Evolutionary conservation across 2,797 vertebrate genomes (phyloP), one percentile per base, ranked within the genome.

Genomic region (Cyclopterus lumpus): DNA sequence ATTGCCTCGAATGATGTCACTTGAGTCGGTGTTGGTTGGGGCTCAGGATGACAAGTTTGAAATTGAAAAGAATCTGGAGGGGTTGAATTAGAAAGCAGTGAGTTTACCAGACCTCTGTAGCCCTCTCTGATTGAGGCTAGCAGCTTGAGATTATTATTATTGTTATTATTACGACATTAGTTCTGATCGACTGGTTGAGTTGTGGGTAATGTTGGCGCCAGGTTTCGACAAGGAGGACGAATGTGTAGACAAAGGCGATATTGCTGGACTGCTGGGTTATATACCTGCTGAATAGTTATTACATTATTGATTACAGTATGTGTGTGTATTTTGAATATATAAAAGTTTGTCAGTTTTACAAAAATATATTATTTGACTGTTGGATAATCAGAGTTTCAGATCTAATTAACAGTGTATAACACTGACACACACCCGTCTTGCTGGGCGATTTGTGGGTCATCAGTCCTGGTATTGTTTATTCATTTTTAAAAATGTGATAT

Each of bases 401-500:
- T 61, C n/a, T 71, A 61, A 77, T 69, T 77, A 64, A 60, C 49
- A 32, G 26, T 22, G 36, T 51, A 46, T 20, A 60, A 30, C 48
- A 67, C 1, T 0, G 14, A 59, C 20, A 55, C 11, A 44, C 24
- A 71, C 40, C 6, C 12, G 8, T 49, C 53, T 34, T 60, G 36
- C 40, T 30, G 44, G 2, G 38, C 53, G 15, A 59, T 69, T 57
- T 54, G 68, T 55, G 8, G 1, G 4, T 71, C 59, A 48, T 49
- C 46, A 36, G 26, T 73, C 40, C 42, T 48, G 20, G 11, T 76
- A 4, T 71, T 62, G 51, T 73, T 67, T 64, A 44, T 24, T 53
- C n/a, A 49, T 42, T 65, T 48, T 55, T 44, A n/a, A 54, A 61
- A 18, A 77, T n/a, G 32, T 53, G 54, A 67, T 51, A 60, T 12